Evolutionary conservation across 2,888 invertebrate species (phyloP).

Genomic region (Linnaemya vulpina): DNA sequence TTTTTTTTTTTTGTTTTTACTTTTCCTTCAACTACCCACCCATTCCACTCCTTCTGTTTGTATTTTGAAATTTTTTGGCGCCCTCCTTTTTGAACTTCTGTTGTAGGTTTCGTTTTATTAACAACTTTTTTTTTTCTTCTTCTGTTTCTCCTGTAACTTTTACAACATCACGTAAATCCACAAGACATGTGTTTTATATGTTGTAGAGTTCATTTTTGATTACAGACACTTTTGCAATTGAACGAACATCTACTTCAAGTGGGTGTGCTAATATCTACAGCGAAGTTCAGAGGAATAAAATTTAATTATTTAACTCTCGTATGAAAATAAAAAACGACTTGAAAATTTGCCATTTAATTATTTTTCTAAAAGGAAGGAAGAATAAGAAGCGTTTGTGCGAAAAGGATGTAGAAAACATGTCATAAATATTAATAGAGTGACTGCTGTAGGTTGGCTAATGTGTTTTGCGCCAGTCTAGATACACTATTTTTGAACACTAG

Average conservation of each 20-base stretch:
- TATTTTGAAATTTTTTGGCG: conserved; percentile 54
- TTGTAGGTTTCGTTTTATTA: conserved; percentile 19
- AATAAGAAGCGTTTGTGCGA: not conserved
- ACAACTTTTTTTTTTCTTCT: conserved; percentile 38
- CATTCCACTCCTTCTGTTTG: conserved; percentile 14
- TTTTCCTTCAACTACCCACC: conserved; percentile 30
- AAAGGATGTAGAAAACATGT: no score
- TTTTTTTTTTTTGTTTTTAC: conserved; percentile 30
- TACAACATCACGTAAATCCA: conserved; percentile 72
- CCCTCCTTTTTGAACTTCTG: conserved; percentile 50
- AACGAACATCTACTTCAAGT: conserved; percentile 25
- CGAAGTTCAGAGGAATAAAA: not conserved
- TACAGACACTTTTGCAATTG: conserved; percentile 50
- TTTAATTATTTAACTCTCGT: conserved; percentile 14
- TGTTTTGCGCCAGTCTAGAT: no score
- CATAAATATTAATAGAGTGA: no score
- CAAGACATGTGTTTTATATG: conserved; percentile 71
- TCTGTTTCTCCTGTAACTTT: conserved; percentile 57
- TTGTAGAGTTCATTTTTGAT: conserved; percentile 68
- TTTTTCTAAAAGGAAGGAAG: not conserved
- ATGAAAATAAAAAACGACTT: not conserved
- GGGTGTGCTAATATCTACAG: conserved; percentile 16
- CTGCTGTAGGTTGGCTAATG: no score
- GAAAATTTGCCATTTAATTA: no score
- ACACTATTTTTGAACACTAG: no score